Conservation (phyloP, 2,113 vertebrate species). For the Aspidoscelis tigris region DNA sequence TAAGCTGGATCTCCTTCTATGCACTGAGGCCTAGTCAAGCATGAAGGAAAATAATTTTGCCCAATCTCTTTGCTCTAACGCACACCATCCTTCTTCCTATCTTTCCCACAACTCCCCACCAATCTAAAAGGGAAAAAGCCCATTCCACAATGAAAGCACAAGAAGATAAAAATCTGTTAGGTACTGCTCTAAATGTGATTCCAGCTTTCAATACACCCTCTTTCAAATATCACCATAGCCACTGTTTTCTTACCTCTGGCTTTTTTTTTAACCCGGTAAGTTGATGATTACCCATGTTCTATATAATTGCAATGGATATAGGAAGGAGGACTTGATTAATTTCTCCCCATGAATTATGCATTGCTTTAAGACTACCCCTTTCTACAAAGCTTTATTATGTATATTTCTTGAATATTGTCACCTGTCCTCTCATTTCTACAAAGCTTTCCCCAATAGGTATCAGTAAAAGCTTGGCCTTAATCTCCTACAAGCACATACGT, state of each 20-base stretch:
- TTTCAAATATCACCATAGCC: slow-evolving; percentile 37
- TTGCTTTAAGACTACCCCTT: slow-evolving; percentile 47
- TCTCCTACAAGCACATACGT: slow-evolving; percentile 33
- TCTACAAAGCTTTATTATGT: slow-evolving; percentile 74
- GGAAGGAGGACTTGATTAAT: slow-evolving; percentile 76
- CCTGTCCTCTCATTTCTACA: slow-evolving; percentile 54
- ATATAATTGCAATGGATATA: slow-evolving; percentile 73
- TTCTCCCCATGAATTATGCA: slow-evolving; percentile 80
- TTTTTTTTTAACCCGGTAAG: slow-evolving; percentile 34
- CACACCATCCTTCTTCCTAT: slow-evolving; percentile 64
- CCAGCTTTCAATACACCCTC: slow-evolving; percentile 24
- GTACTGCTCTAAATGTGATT: slow-evolving; percentile 49
- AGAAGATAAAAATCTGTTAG: slow-evolving; percentile 61
- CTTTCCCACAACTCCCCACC: slow-evolving; percentile 49
- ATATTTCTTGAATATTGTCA: slow-evolving; percentile 61
- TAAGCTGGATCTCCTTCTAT: slow-evolving; percentile 75
- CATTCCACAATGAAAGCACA: slow-evolving; percentile 58
- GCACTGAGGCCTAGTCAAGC: slow-evolving; percentile 78
- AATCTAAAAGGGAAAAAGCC: slow-evolving; percentile 45
- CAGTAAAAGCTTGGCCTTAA: slow-evolving; percentile 36
- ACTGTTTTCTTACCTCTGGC: slow-evolving; percentile 22
- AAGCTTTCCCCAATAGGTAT: slow-evolving; percentile 60
- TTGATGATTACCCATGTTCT: slow-evolving; percentile 57
- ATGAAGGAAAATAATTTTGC: slow-evolving; percentile 86
- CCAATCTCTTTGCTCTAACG: slow-evolving; percentile 80